A percentile compares a stretch with the other conserved stretches of the same genome.
phyloP scores from a whole-genome alignment of 1,140 invertebrate species.

The Lepidostoma basale region DNA sequence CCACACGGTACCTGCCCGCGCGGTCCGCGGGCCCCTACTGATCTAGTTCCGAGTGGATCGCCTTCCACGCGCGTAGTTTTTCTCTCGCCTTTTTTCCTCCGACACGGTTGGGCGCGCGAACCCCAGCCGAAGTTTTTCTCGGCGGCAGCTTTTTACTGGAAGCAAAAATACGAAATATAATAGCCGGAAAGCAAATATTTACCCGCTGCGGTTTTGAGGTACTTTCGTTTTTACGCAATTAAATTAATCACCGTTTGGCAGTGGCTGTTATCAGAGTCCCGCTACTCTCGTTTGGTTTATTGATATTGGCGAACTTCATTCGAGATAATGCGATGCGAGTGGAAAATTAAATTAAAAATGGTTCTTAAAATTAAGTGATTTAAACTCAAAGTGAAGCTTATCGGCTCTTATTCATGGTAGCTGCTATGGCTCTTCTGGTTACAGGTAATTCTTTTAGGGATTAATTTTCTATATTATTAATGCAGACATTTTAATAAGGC shows the following conservation, averaged over 20 bases:
- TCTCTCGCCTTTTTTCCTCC: constrained; percentile 17
- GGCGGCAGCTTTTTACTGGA: background rate
- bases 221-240: constrained; percentile 26
- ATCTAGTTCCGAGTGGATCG: constrained; percentile 18
- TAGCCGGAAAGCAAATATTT: constrained; percentile 23
- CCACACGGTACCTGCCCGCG: background rate
- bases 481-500: background rate
- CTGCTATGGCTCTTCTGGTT: constrained; percentile 25
- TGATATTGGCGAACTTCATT: constrained; percentile 9
- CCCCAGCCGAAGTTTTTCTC: background rate
- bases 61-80: constrained; percentile 21
- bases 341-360: constrained; percentile 7
- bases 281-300: background rate
- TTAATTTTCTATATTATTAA: background rate
- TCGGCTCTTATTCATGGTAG: constrained; percentile 14
- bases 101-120: background rate
- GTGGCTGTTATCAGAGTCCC: background rate
- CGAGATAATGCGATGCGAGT: background rate
- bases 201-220: background rate
- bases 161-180: constrained; percentile 16
- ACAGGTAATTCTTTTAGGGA: constrained; percentile 2
- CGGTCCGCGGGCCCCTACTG: background rate
- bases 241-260: constrained; percentile 13
- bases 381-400: background rate
- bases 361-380: constrained; percentile 13